These are phyloP conservation scores for Pelusios castaneus DNA, from an alignment of 2,113 vertebrate species.

Conservation along the genomic window DNA sequence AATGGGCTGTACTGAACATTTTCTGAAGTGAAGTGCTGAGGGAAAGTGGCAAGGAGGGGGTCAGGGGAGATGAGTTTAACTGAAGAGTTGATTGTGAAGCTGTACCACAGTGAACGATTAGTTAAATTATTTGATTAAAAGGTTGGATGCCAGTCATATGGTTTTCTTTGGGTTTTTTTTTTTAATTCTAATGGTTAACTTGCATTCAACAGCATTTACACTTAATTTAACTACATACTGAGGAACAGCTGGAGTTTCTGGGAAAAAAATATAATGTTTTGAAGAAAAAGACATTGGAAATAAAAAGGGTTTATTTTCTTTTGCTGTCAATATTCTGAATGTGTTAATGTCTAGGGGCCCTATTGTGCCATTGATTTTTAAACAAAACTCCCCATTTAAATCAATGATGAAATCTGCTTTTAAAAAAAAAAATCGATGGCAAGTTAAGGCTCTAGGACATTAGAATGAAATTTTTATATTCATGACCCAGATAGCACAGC, in stretches of 20 bases:
- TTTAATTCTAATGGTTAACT: slow-evolving; percentile 47
- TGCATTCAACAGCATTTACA: slow-evolving; percentile 58
- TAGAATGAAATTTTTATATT: slow-evolving; percentile 68
- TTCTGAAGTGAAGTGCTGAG: slow-evolving; percentile 60
- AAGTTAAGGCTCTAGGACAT: slow-evolving; percentile 57
- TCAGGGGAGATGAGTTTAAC: slow-evolving; percentile 59
- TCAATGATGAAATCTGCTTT: slow-evolving; percentile 66
- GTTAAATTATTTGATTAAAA: slow-evolving; percentile 93
- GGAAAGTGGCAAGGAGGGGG: slow-evolving; percentile 15
- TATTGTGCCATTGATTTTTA: slow-evolving; percentile 70
- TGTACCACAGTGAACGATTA: slow-evolving; percentile 80
- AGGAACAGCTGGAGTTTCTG: slow-evolving; percentile 49
- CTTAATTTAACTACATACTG: slow-evolving; percentile 56
- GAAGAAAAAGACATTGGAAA: slow-evolving; percentile 45
- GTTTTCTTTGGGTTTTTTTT: neutral
- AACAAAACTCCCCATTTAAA: slow-evolving; percentile 63
- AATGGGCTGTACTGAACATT: slow-evolving; percentile 74
- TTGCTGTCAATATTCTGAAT: slow-evolving; percentile 63
- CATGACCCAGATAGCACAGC: slow-evolving; percentile 67
- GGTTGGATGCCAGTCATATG: slow-evolving; percentile 61
- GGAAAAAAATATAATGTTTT: slow-evolving; percentile 47
- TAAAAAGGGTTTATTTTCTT: slow-evolving; percentile 56
- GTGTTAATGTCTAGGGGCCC: slow-evolving; percentile 60
- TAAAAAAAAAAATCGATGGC: slow-evolving; percentile 61
- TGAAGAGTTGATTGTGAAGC: slow-evolving; percentile 78